Evolutionary conservation across 1,140 invertebrate genomes (phyloP), one percentile per base, ranked within the genome.

Genomic region (Saxidomus purpurata): DNA sequence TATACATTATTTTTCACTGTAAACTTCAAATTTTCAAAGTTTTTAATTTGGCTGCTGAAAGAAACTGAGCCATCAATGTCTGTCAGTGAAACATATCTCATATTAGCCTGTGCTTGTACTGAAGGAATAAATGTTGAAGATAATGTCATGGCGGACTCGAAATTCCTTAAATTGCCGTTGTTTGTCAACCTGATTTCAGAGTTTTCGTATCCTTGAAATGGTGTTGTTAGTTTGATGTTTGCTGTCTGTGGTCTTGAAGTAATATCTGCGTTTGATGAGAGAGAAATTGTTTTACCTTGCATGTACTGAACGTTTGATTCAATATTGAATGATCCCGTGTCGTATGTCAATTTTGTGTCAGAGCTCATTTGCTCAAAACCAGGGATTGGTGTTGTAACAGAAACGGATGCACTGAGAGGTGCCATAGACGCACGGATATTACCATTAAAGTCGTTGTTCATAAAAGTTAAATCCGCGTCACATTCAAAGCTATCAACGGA

Each of bases 401-500:
- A 43, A 43, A 84, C 15, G 34, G 59, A 43, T 43, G 61, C 63
- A 25, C 36, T 47, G 19, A 69, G 4, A n/a, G 81, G 81, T 36
- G 31, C 25, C 38, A 43, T 67, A 63, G 55, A 67, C 11, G 43
- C 49, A 61, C 36, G 43, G 9, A 85, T 31, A 36, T 40, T 63
- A 40, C 52, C 63, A 52, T 49, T 69, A 43, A 61, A 83, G 38
- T 55, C 69, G 49, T 22, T 92, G n/a, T 87, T 49, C 59, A 63
- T 89, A 4, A 76, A 47, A 74, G 36, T 69, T 17, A 76, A 9
- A 28, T 85, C 63, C 15, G 52, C 52, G 76, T 79, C 43, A 38
- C 85, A 63, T 79, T 79, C 76, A 49, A 79, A 87, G 17, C 89
- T 36, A 59, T 76, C 43, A 52, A 83, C 25, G 28, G 71, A 28